Evolutionary conservation across 2,113 vertebrate species (phyloP).

Genomic region (Notiomystis cincta): DNA sequence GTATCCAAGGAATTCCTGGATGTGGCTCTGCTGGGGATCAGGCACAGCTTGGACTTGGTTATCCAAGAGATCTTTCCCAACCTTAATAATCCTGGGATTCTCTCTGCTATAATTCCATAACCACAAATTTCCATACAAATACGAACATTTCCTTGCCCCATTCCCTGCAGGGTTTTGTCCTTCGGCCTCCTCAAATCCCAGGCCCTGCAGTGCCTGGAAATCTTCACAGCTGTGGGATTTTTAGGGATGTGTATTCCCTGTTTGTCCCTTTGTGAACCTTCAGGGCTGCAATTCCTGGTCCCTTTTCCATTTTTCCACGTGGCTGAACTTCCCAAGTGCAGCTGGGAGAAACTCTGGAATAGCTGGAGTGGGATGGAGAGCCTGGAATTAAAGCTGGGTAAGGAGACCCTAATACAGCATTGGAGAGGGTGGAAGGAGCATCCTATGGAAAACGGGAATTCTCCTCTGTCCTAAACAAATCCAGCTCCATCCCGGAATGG

Average conservation of each 20-base stretch:
- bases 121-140: neutral
- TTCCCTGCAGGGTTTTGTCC: accelerated
- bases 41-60: accelerated
- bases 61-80: neutral
- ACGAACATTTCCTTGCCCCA: too few relatives aligned
- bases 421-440: neutral
- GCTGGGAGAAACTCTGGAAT: neutral
- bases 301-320: accelerated
- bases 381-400: neutral
- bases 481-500: neutral
- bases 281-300: neutral
- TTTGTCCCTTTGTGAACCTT: too few relatives aligned
- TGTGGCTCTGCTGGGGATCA: accelerated
- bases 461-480: neutral
- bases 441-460: accelerated
- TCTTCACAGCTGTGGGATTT: accelerated
- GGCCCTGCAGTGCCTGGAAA: too few relatives aligned
- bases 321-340: neutral
- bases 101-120: neutral
- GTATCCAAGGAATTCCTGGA: neutral
- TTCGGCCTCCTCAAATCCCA: neutral
- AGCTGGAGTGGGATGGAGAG: accelerated
- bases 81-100: neutral
- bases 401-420: neutral
- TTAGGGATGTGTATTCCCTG: neutral